Base-by-base conservation (phyloP, 1,140 invertebrate genomes). In the Arion vulgaris region DNA sequence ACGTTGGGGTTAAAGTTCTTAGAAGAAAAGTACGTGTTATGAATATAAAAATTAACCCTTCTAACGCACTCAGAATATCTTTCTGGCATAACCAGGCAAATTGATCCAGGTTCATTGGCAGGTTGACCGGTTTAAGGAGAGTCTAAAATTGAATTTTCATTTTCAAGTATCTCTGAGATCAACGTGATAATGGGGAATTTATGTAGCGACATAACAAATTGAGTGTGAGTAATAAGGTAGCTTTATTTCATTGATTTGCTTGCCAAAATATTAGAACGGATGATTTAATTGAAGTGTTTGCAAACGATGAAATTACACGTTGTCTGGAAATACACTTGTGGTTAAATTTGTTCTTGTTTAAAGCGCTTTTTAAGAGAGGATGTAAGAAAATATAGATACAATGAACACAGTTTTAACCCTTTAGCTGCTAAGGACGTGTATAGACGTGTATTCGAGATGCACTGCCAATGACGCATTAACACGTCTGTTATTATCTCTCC, bases 161-260 rank as follows among this genome's bases (percentile, higher is more conserved):
- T 75, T 75, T 75, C 41, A 75, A 75, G 41, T 53, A 15, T 53
- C 45, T 7, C 19, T 1, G 28, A 45, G 73, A 75, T 51, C 28
- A 49, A 49, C 28, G 28, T n/a, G 73, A 75, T 75, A 75, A 75
- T 75, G 73, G 73, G 36, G 41, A 75, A 75, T 75, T 75, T 75
- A 75, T 51, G 73, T 75, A 49, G 32, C 41, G 13, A 51, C 38
- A 17, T 49, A 41, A 28, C 2, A 11, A 49, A 57, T 57, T 23
- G 53, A 28, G 45, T 2, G 41, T 51, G 62, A 34, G 5, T 66
- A 66, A 66, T 7, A 66, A 32, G 62, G 11, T 17, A 23, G 11
- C 1, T 32, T 66, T 66, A 32, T 66, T 66, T 66, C 28, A 5
- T 32, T 66, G 11, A 66, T 66, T 66, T 32, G 5, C 5, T 32